Evolutionary conservation across 2,797 vertebrate genomes (phyloP), one percentile per base, ranked within the genome.

Genomic region (Danio tinwini): DNA sequence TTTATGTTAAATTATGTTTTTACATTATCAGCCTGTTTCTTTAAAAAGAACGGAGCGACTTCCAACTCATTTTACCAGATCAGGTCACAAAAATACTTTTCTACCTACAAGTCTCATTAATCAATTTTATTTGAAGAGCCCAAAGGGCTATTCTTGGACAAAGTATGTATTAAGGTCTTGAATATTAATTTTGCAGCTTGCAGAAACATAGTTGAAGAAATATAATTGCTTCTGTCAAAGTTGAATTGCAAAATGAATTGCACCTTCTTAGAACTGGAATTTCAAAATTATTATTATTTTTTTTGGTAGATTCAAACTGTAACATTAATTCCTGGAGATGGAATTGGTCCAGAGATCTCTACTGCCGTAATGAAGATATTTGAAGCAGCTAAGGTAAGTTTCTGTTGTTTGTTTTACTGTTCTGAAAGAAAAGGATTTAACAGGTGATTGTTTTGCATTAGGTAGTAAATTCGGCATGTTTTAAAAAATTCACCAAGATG

Each of bases 291-390:
- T 58, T 69, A 4, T 56, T 2, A 5, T 61, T 65, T 21, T n/a
- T 70, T 82, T 85, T 88, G 63, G 75, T 88, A 98, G 97, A 90
- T 94, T 75, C 94, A 96, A 82, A 99, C 96, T 45, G 96, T 99
- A 79, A 99, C 97, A 78, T 90, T 99, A 91, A 99, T 99, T 90
- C 98, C 98, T 56, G 98, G 98, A 81, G 98, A 99, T 93, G 98
- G 98, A 84, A 99, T 99, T 80, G 98, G 98, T 86, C 98, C 97
- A 0, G 98, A 99, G 89, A 99, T 99, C 88, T 99, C 97, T 19
- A 80, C 83, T 72, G 94, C 97, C 81, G 96, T 99, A 61, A 93
- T 97, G 94, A 96, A 97, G 87, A 98, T 99, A 88, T 98, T 98
- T 90, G 97, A 97, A 88, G 94, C 95, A 84, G 97, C 97, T 82